A percentile compares a stretch with the other conserved stretches of the same genome.
Conservation (phyloP, 2,113 vertebrate species). For the Chionomys nivalis region DNA sequence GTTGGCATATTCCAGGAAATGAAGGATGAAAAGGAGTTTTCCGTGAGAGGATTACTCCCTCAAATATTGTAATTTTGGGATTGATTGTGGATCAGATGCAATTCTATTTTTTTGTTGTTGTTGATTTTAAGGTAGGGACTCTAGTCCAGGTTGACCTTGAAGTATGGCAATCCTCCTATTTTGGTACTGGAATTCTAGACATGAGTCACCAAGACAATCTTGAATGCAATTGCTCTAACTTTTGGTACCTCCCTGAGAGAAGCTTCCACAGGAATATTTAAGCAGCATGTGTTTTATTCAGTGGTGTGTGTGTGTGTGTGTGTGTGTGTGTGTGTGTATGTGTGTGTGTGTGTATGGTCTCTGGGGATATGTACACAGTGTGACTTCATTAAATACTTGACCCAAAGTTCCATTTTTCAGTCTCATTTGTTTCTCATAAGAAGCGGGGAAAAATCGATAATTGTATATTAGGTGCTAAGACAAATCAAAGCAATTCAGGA, state of each 20-base stretch:
- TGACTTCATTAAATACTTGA: constrained; percentile 15
- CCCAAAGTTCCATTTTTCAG: not conserved
- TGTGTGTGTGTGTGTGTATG: not conserved
- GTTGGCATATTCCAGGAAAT: not conserved
- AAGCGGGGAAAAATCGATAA: constrained; percentile 23
- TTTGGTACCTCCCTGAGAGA: not conserved
- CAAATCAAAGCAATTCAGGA: constrained; percentile 50
- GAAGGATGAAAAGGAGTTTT: not conserved
- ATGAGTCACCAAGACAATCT: not conserved
- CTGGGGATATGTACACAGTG: not conserved
- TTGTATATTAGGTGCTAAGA: constrained; percentile 50
- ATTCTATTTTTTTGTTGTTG: not conserved
- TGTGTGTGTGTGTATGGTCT: not conserved
- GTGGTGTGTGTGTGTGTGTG: not conserved
- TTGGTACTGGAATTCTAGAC: not conserved
- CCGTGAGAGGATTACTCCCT: not conserved
- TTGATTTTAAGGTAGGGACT: not conserved
- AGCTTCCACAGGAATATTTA: constrained; percentile 23
- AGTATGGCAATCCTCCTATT: not conserved
- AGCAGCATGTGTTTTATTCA: not conserved
- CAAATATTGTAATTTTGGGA: not conserved
- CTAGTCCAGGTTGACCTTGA: not conserved
- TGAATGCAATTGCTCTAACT: not conserved
- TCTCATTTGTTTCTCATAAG: constrained; percentile 53
- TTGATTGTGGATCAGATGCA: not conserved